These are phyloP conservation scores for Hybognathus amarus DNA, from an alignment of 2,797 vertebrate species.

Conservation along the genomic window DNA sequence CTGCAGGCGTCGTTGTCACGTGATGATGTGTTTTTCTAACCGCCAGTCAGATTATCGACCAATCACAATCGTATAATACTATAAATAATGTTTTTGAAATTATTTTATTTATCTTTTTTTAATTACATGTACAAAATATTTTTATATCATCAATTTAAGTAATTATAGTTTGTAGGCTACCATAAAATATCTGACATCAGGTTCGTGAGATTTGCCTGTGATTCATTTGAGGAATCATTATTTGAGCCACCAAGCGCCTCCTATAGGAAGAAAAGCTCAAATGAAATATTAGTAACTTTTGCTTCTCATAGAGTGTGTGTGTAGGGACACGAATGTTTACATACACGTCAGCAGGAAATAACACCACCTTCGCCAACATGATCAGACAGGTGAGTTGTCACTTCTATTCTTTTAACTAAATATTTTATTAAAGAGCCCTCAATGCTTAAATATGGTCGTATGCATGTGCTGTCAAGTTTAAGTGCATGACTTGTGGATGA, in stretches of 20 bases:
- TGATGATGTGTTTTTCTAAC: background rate
- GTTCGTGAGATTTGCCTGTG: background rate
- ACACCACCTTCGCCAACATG: constrained; percentile 49
- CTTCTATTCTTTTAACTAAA: background rate
- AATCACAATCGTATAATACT: background rate
- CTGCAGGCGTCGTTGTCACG: background rate
- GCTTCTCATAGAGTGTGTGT: background rate
- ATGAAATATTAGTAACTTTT: background rate
- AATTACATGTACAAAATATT: background rate
- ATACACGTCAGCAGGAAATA: constrained; percentile 79
- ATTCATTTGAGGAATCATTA: too few species aligned
- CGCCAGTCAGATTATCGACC: background rate
- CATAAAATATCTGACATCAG: too few species aligned
- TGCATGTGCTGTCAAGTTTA: background rate
- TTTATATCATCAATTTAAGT: background rate
- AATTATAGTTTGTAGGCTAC: too few species aligned
- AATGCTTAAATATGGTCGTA: too few species aligned
- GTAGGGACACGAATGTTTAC: constrained; percentile 66
- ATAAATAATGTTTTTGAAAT: background rate
- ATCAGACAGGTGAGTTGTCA: constrained; percentile 60
- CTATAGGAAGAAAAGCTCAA: background rate
- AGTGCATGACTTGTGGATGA: background rate
- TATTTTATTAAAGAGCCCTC: background rate
- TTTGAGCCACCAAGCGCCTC: constrained; percentile 3
- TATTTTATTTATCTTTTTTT: background rate